These are phyloP conservation scores for Electrona antarctica DNA, from an alignment of 2,113 vertebrate species.

Conservation along the genomic window DNA sequence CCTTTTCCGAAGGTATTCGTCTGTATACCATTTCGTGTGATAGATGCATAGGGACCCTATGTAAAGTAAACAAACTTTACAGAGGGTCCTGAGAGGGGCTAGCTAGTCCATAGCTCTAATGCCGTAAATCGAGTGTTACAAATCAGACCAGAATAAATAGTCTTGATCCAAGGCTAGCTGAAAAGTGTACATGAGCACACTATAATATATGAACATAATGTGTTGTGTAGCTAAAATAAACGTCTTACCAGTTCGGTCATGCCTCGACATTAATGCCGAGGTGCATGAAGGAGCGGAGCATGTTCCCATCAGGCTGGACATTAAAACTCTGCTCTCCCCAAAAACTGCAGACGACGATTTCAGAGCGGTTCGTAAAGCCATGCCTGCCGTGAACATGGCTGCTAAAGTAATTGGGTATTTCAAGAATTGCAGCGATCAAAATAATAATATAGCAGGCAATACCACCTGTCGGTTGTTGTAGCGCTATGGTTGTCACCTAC, in stretches of 20 bases:
- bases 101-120: too few relatives aligned
- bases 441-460: not conserved
- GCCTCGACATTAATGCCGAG: slow-evolving; percentile 17
- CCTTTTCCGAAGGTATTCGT: too few relatives aligned
- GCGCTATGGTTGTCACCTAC: slow-evolving; percentile 72
- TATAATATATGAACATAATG: too few relatives aligned
- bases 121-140: too few relatives aligned
- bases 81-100: too few relatives aligned
- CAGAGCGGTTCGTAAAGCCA: slow-evolving; percentile 58
- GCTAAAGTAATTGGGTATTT: rapidly evolving
- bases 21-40: too few relatives aligned
- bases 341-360: slow-evolving; percentile 44
- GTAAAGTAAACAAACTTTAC: too few relatives aligned
- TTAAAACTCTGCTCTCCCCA: slow-evolving; percentile 48
- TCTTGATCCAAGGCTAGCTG: too few relatives aligned
- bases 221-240: too few relatives aligned
- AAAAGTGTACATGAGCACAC: too few relatives aligned
- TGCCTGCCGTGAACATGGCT: slow-evolving; percentile 48
- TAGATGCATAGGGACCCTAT: too few relatives aligned
- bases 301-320: slow-evolving; percentile 3
- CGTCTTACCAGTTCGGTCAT: slow-evolving; percentile 44
- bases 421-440: not conserved
- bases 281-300: slow-evolving; percentile 21
- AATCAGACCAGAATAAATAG: too few relatives aligned
- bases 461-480: not conserved